Evolutionary conservation across 1,140 invertebrate genomes (phyloP).

Genomic region (Drosophila ficusphila): DNA sequence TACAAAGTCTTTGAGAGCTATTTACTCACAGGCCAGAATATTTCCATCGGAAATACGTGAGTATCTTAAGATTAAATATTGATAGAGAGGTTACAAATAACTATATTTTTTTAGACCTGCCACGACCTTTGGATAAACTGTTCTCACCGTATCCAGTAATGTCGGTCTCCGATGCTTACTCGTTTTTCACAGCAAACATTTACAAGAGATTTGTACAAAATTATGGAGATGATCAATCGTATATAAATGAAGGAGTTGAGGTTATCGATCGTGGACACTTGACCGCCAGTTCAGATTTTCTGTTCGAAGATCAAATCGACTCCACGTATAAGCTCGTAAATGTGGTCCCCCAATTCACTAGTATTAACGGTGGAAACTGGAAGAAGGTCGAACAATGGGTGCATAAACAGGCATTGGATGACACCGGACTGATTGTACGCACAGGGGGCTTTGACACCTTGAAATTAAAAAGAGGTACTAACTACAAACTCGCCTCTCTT

Average conservation of each 20-base stretch:
- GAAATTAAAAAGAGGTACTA: background rate
- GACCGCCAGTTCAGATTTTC: constrained; percentile 11
- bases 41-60: constrained; percentile 7
- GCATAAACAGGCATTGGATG: too few relatives aligned
- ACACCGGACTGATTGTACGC: constrained; percentile 3
- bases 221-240: constrained; percentile 2
- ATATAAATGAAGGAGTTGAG: background rate
- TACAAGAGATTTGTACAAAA: too few relatives aligned
- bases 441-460: constrained; percentile 18
- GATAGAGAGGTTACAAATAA: background rate
- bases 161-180: too few relatives aligned
- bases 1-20: background rate
- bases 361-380: constrained; percentile 33
- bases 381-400: constrained; percentile 16
- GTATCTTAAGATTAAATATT: background rate
- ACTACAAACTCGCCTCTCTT: constrained; percentile 1
- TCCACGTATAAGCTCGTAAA: constrained; percentile 25
- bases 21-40: constrained; percentile 4
- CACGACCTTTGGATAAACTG: background rate
- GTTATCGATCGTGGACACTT: constrained; percentile 39
- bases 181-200: too few relatives aligned
- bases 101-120: constrained; percentile 3
- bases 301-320: constrained; percentile 12
- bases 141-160: background rate
- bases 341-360: constrained; percentile 25